A percentile compares a stretch with the other conserved stretches of the same genome.
Evolutionary conservation across 2,888 invertebrate genomes (phyloP).

Genomic region (Hartigia nigra): DNA sequence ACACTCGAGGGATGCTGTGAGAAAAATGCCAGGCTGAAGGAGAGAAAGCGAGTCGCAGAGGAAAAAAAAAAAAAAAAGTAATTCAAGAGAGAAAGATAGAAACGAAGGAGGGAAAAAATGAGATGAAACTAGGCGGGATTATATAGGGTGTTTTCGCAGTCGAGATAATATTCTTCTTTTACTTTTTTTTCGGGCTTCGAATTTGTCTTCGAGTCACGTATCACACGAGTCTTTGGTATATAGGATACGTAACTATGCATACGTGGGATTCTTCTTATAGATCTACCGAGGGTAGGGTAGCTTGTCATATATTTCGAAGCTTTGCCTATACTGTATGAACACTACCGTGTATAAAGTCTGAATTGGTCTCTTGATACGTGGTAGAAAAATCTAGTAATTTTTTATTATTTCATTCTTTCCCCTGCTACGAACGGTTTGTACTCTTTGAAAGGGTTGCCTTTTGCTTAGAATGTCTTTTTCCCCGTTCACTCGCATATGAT

Average conservation of each 20-base stretch:
- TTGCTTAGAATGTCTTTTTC: neutral
- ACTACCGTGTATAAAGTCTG: neutral
- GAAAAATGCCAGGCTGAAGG: neutral
- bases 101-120: neutral
- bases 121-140: neutral
- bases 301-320: too few relatives aligned
- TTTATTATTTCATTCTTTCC: neutral
- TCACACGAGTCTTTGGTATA: conserved; percentile 8
- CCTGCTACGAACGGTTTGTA: neutral
- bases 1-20: neutral
- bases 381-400: too few relatives aligned
- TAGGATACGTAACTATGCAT: neutral
- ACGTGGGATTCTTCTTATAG: neutral
- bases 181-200: neutral
- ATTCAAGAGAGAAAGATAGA: neutral
- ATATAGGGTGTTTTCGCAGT: neutral
- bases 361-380: neutral
- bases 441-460: neutral
- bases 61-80: neutral
- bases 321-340: neutral
- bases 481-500: neutral
- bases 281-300: neutral
- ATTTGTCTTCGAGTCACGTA: conserved; percentile 20
- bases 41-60: neutral
- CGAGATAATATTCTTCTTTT: neutral